Conservation (phyloP, 2,797 vertebrate species). For the Erethizon dorsatum region DNA sequence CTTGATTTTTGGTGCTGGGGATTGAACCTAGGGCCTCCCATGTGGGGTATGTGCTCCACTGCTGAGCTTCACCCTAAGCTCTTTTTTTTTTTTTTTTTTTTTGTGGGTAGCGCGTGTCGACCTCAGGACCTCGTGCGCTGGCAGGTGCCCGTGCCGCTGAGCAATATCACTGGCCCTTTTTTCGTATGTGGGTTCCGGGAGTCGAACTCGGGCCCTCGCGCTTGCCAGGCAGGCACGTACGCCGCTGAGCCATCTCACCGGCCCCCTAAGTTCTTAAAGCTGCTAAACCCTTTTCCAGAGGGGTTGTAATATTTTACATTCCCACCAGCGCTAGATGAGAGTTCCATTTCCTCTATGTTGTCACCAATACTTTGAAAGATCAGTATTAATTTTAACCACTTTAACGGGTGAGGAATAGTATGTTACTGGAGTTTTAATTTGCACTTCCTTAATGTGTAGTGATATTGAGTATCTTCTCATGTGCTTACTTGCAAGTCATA, state of each 20-base stretch:
- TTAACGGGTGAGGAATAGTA: background rate
- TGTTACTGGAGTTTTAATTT: background rate
- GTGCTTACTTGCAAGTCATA: background rate
- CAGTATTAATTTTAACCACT: background rate
- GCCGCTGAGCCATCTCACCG: too few relatives aligned
- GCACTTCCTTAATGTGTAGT: background rate
- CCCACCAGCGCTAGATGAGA: background rate
- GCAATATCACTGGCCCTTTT: too few relatives aligned
- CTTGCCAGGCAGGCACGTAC: too few relatives aligned
- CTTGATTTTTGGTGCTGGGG: background rate
- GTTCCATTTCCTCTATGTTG: background rate
- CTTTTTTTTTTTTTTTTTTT: too few relatives aligned
- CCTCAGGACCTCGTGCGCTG: too few relatives aligned
- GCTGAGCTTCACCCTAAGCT: background rate
- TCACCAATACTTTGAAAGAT: background rate
- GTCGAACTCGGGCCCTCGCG: too few relatives aligned
- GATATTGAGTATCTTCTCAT: background rate
- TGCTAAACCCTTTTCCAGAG: background rate
- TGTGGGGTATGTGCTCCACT: too few relatives aligned
- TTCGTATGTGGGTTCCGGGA: too few relatives aligned
- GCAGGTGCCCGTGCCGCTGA: too few relatives aligned
- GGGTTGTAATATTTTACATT: background rate
- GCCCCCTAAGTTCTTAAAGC: background rate
- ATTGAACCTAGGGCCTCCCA: background rate
- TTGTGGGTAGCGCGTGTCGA: too few relatives aligned